Conservation (phyloP, 2,888 invertebrate species). For the Cremastinae sp. region DNA sequence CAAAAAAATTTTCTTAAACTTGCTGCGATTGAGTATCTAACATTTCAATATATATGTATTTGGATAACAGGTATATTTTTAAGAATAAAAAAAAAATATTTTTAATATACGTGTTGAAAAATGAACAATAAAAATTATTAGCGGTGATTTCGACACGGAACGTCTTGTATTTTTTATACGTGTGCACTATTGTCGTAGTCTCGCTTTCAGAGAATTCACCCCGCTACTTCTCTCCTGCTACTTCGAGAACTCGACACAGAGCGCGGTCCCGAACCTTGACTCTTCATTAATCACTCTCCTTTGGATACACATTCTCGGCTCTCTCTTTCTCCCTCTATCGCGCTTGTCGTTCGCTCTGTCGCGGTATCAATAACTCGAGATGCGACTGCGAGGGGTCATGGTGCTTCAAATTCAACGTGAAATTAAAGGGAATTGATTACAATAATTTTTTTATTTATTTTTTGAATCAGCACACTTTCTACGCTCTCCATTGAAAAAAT, state of each 20-base stretch:
- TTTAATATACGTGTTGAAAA: no score
- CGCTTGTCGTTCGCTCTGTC: slow-evolving; percentile 43
- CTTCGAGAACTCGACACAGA: slow-evolving; percentile 64
- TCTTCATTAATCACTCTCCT: slow-evolving; percentile 79
- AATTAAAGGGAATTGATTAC: slow-evolving; percentile 18
- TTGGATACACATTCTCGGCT: slow-evolving; percentile 47
- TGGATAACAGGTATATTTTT: no score
- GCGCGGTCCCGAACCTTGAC: slow-evolving; percentile 78
- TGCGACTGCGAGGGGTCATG: slow-evolving; percentile 62
- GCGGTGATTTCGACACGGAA: slow-evolving; percentile 13
- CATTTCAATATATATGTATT: slow-evolving; percentile 7
- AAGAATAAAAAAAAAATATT: no score
- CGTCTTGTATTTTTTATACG: slow-evolving; percentile 21
- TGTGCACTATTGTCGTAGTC: slow-evolving; percentile 39
- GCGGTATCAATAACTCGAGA: slow-evolving; percentile 79
- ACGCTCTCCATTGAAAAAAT: no score
- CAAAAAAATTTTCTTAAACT: no score
- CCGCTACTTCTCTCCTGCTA: slow-evolving; percentile 17
- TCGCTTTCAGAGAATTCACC: slow-evolving; percentile 41
- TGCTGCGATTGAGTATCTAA: no score
- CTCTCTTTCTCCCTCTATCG: slow-evolving; percentile 31
- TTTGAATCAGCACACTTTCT: no score
- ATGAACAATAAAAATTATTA: no score
- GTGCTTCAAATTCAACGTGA: slow-evolving; percentile 35
- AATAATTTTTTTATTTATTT: neutral